These are phyloP conservation scores for Pristionchus exspectatus DNA, from an alignment of 2,888 invertebrate genomes.

Conservation along the genomic window DNA sequence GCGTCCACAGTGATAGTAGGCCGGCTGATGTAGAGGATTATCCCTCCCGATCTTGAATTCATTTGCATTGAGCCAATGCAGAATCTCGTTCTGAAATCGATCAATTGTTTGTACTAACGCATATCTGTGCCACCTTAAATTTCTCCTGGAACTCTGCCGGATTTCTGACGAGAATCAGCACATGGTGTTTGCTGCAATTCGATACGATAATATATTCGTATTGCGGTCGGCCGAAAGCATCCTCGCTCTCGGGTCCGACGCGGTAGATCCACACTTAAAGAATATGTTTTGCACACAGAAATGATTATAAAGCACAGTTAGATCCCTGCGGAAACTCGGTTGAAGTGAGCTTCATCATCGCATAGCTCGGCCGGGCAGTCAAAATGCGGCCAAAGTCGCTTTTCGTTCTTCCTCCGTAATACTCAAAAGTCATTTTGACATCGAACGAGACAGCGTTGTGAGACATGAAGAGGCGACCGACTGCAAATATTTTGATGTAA, in stretches of 20 bases:
- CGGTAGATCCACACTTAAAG: neutral
- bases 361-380: neutral
- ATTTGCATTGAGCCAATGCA: neutral
- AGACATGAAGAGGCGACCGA: too few relatives aligned
- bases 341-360: neutral
- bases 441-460: neutral
- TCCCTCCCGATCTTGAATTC: neutral
- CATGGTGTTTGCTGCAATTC: neutral
- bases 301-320: neutral
- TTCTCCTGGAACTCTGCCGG: neutral
- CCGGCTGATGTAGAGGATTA: neutral
- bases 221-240: neutral
- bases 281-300: neutral
- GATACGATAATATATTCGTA: neutral
- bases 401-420: neutral
- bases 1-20: neutral
- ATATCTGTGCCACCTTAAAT: neutral
- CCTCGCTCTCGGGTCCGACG: neutral
- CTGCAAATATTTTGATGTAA: too few relatives aligned
- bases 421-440: neutral
- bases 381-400: too few relatives aligned
- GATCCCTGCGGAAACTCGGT: neutral
- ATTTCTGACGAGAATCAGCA: neutral
- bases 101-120: neutral
- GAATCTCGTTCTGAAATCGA: neutral